Conservation (phyloP, 1,140 invertebrate genomes). For the Berghia stephanieae region DNA sequence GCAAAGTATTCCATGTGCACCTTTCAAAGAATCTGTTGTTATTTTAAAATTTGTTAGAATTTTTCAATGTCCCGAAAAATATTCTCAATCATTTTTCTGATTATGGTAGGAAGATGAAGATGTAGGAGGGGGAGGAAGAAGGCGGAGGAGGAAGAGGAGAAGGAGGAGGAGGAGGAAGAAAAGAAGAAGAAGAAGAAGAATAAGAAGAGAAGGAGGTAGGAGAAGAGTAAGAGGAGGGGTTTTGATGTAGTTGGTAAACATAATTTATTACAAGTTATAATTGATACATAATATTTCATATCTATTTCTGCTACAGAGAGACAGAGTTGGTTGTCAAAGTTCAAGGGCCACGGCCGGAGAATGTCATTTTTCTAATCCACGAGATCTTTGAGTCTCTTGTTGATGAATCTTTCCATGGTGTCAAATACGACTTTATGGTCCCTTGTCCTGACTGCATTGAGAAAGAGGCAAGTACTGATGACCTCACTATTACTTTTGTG, state of each 20-base stretch:
- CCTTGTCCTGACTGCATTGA: constrained; percentile 63
- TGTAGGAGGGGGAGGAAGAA: neutral
- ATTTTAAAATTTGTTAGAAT: too few species aligned
- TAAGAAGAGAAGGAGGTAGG: neutral
- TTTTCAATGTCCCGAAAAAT: too few species aligned
- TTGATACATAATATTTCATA: neutral
- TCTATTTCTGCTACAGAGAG: constrained; percentile 44
- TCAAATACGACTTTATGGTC: constrained; percentile 57
- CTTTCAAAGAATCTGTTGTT: too few species aligned
- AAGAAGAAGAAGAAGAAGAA: neutral
- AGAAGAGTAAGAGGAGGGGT: neutral
- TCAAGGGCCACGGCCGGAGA: constrained; percentile 61
- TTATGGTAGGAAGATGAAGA: neutral
- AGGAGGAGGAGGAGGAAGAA: neutral
- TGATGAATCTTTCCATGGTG: constrained; percentile 63
- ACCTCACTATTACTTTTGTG: neutral
- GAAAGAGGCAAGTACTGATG: constrained; percentile 48
- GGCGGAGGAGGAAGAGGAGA: neutral
- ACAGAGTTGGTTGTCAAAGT: constrained; percentile 56
- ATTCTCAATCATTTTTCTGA: too few species aligned
- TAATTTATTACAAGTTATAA: neutral
- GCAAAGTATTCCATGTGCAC: too few species aligned
- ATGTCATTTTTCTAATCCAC: constrained; percentile 63
- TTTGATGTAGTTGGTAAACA: neutral
- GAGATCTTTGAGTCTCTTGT: constrained; percentile 63